Evolutionary conservation across 2,797 vertebrate genomes (phyloP).

Genomic region (Cyclopterus lumpus): DNA sequence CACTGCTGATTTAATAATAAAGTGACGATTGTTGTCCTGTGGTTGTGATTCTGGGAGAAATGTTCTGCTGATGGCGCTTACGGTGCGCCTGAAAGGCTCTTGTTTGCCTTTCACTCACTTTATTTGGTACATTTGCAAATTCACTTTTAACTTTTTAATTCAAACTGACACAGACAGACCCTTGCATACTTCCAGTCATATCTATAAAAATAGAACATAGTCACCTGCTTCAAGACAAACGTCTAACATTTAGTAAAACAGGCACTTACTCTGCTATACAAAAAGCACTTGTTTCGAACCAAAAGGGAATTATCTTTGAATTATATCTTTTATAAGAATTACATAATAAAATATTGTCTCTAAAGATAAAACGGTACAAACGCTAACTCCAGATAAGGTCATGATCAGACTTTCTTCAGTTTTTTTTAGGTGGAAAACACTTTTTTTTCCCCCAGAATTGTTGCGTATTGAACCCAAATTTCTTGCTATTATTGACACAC

Average conservation of each 20-base stretch:
- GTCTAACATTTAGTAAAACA: background rate
- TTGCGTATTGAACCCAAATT: background rate
- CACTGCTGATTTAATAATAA: constrained; percentile 34
- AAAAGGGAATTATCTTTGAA: background rate
- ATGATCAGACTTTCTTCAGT: background rate
- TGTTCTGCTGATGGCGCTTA: constrained; percentile 25
- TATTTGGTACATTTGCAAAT: background rate
- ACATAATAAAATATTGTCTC: background rate
- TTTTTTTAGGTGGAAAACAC: background rate
- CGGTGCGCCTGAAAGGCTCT: constrained; percentile 5
- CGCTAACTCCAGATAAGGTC: background rate
- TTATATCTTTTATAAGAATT: background rate
- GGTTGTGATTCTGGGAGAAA: constrained; percentile 32
- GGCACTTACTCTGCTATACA: background rate
- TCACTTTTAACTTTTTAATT: background rate
- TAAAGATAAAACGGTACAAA: background rate
- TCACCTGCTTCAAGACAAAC: background rate
- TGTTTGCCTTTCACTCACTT: background rate
- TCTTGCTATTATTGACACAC: no score
- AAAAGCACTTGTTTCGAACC: background rate
- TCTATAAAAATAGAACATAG: background rate
- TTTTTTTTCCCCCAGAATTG: background rate
- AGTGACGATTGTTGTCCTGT: constrained; percentile 7
- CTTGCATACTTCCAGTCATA: background rate
- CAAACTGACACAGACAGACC: background rate